Base-by-base conservation (phyloP, 2,797 vertebrate genomes). In the Dromococcyx pavoninus region DNA sequence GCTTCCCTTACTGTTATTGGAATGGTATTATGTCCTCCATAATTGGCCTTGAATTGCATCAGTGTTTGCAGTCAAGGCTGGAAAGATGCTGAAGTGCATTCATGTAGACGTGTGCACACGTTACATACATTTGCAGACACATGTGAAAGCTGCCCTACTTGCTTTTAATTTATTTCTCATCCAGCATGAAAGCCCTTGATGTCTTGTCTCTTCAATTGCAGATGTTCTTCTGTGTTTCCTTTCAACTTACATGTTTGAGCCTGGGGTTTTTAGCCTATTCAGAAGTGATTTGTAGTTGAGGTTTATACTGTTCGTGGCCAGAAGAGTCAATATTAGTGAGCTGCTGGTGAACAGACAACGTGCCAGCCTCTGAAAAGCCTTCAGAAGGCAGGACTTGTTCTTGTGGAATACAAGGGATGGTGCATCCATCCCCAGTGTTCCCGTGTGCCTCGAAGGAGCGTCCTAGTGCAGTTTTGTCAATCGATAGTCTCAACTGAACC, bases 51-150 rank as follows among this genome's bases (percentile, higher is more conserved):
- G 2, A 22, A 2, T 33, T 46, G 28, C 41, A 6, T n/a, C 43
- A 5, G 27, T 46, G n/a, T 25, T 46, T 81, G 66, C 62, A 81
- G 35, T n/a, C 21, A 9, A 54, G 73, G 65, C 17, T 19, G 44
- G 44, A 44, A 44, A 44, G 46, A 48, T 48, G 46, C 46, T 24
- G 46, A 48, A 23, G 46, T 24, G 46, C 46, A 48, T 48, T 23
- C 22, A 10, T 23, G 22, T 2, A 0, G 17, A 15, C 23, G 35
- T 41, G 41, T 35, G 2, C 5, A 3, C 1, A 0, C 4, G 28
- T 39, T 8, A 17, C 17, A 3, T 18, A 8, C 17, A 4, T 58
- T 51, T 8, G 4, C 25, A 57, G 33, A 32, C 23, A 27, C 22
- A 2, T 0, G 7, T 3, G 23, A 3, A 67, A 48, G 37, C 33